phyloP scores from a whole-genome alignment of 2,888 invertebrate genomes.

The Andrena chrysosceles region DNA sequence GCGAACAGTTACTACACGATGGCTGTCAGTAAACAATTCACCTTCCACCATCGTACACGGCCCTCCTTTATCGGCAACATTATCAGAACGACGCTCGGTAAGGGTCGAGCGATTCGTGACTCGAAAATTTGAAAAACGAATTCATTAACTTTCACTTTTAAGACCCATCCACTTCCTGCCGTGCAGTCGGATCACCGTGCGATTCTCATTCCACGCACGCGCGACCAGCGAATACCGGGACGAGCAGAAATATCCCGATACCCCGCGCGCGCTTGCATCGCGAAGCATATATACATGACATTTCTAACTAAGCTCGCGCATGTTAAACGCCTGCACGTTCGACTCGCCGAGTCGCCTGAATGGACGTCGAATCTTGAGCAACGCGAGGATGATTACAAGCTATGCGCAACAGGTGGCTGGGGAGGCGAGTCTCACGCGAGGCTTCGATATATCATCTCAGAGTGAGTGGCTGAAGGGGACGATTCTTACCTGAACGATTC shows the following conservation, averaged over 20 bases:
- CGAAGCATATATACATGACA: constrained; percentile 20
- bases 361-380: constrained; percentile 36
- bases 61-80: background rate
- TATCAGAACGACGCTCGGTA: background rate
- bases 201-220: constrained; percentile 38
- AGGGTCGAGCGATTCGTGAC: constrained; percentile 26
- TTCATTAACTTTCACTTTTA: constrained; percentile 45
- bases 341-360: constrained; percentile 36
- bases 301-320: constrained; percentile 19
- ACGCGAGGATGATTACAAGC: constrained; percentile 12
- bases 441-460: no score
- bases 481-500: constrained; percentile 74
- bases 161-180: constrained; percentile 30
- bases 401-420: constrained; percentile 9
- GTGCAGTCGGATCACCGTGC: constrained; percentile 1
- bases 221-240: constrained; percentile 7
- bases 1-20: background rate
- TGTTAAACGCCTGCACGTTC: constrained; percentile 28
- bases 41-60: background rate
- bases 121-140: constrained; percentile 42
- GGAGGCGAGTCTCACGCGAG: background rate
- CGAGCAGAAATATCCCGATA: constrained; percentile 1
- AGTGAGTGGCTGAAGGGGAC: background rate
- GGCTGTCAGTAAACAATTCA: background rate
- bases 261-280: background rate